Evolutionary conservation across 2,888 invertebrate genomes (phyloP), one percentile per base, ranked within the genome.

Genomic region (Abscondita cerata): DNA sequence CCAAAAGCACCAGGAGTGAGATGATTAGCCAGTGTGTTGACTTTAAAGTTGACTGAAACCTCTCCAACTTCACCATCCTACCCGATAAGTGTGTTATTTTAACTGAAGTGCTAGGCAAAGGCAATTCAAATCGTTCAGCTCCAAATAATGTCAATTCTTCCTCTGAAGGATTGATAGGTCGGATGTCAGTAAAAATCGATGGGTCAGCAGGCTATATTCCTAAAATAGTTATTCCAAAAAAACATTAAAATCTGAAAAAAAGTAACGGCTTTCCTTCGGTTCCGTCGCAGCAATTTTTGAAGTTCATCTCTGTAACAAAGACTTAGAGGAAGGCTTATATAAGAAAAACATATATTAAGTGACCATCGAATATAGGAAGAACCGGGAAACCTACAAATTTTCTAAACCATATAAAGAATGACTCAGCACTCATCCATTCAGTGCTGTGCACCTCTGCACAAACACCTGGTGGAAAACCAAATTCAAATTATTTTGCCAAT

Each of bases 361-460:
- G 40, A 12, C 40, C 40, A 4, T 40, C 13, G 4, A 40, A 40
- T 40, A 40, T 40, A 40, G 12, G 40, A 12, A 40, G 12, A 40
- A 40, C 40, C 13, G 40, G n/a, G 13, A 40, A 40, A 12, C 13
- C 13, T 13, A 11, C 12, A 11, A 12, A 8, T 40, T 12, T 13
- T 40, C 12, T 40, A 40, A 13, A 40, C 40, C 40, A 40, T 4
- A 40, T 13, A 12, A 40, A 12, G 12, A 40, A 40, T 40, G 40
- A 40, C 40, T 40, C 13, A 40, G 40, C 40, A 40, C 4, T 40
- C 40, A 40, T 40, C 40, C 13, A 40, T 40, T 13, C 40, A 40
- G 40, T 40, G 40, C 11, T n/a, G 13, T 40, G 40, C 13, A n/a
- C n/a, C 13, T 40, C 40, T 11, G 40, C 6, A 8, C 13, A 40